A percentile compares a stretch with the other conserved stretches of the same genome.
Evolutionary conservation across 2,113 vertebrate species (phyloP).

Genomic region (Ivindomyrus marchei): DNA sequence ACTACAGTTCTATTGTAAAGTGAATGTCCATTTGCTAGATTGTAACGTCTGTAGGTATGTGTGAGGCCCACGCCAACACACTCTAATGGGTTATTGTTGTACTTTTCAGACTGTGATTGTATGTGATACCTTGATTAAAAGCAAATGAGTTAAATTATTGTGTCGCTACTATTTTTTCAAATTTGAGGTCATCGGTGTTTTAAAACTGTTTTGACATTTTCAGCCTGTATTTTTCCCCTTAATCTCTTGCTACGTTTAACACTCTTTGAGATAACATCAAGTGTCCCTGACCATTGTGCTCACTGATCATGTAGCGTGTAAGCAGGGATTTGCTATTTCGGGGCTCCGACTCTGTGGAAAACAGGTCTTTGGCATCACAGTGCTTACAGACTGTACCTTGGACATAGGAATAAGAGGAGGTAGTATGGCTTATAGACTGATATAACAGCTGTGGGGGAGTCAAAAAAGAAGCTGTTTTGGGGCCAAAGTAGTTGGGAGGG

Average conservation of each 20-base stretch:
- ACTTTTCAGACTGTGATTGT: constrained; percentile 31
- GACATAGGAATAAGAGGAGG: background rate
- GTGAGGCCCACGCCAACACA: background rate
- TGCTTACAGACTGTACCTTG: background rate
- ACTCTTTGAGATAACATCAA: background rate
- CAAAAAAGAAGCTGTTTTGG: background rate
- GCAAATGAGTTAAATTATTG: background rate
- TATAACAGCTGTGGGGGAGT: background rate
- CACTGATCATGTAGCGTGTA: background rate
- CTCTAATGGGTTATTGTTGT: background rate
- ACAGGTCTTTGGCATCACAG: background rate
- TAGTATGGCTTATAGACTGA: background rate
- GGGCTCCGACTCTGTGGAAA: background rate
- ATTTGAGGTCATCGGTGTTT: background rate
- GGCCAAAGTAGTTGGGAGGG: background rate
- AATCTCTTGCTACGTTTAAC: background rate
- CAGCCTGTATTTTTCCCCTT: background rate
- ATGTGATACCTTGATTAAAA: constrained; percentile 44
- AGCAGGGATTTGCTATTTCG: background rate
- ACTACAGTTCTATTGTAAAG: background rate
- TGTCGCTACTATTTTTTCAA: background rate
- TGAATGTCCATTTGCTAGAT: background rate
- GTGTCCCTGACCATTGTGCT: background rate
- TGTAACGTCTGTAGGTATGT: background rate
- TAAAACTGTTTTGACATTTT: background rate